Evolutionary conservation across 2,797 vertebrate genomes (phyloP).

Genomic region (Pipistrellus pipistrellus): DNA sequence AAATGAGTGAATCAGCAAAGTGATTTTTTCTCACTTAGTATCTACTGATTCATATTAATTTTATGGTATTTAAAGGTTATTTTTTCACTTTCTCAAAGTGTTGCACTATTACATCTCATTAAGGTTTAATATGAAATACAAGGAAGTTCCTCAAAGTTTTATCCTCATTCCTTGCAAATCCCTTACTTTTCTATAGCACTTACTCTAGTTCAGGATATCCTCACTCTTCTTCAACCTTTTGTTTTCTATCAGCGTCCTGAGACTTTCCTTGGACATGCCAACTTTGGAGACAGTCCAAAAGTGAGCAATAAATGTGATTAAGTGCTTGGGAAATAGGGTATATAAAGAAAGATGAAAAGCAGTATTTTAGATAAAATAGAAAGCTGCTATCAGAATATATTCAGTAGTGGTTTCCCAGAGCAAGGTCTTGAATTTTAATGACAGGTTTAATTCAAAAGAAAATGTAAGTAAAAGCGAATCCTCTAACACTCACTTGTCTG

Average conservation of each 20-base stretch:
- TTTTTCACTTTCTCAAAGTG: conserved; percentile 50
- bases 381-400: conserved; percentile 65
- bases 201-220: neutral
- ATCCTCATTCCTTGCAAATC: neutral
- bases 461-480: conserved; percentile 12
- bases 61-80: conserved; percentile 5
- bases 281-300: conserved; percentile 53
- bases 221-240: neutral
- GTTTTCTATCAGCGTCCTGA: conserved; percentile 7
- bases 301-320: conserved; percentile 60
- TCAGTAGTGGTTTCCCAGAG: conserved; percentile 32
- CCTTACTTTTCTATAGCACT: neutral
- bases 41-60: conserved; percentile 33
- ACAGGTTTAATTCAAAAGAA: conserved; percentile 50
- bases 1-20: neutral
- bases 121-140: conserved; percentile 44
- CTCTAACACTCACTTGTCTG: conserved; percentile 24
- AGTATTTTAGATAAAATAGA: conserved; percentile 73
- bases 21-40: neutral
- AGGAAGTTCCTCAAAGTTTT: neutral
- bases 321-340: conserved; percentile 54
- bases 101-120: neutral
- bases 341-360: conserved; percentile 48
- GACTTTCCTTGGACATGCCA: conserved; percentile 34
- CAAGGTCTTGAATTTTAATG: conserved; percentile 62